Evolutionary conservation across 2,797 vertebrate species (phyloP).

Genomic region (Hypotaenidia okinawae): DNA sequence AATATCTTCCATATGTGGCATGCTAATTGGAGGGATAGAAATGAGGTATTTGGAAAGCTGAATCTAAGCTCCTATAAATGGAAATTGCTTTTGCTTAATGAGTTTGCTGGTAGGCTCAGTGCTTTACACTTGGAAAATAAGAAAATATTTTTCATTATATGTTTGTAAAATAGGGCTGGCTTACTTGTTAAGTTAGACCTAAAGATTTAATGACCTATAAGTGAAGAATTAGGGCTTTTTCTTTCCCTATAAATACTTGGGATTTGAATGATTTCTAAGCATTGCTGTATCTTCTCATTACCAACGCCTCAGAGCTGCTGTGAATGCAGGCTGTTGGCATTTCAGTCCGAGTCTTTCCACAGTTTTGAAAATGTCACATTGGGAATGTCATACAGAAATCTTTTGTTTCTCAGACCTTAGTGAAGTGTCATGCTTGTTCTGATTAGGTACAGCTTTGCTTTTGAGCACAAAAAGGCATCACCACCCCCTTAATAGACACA

Average conservation of each 20-base stretch:
- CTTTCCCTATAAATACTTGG: background rate
- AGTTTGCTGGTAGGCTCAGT: background rate
- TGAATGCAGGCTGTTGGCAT: background rate
- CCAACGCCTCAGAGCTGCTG: background rate
- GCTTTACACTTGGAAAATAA: conserved; percentile 12
- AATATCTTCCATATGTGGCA: conserved; percentile 67
- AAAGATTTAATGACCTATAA: background rate
- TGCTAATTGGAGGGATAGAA: conserved; percentile 49
- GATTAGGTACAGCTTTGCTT: background rate
- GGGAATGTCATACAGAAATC: background rate
- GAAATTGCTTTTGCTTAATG: conserved; percentile 44
- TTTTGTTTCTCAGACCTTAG: background rate
- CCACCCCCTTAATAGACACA: background rate
- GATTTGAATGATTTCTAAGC: background rate
- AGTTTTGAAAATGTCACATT: background rate
- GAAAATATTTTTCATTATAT: background rate
- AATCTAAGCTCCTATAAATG: conserved; percentile 42
- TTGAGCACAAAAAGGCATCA: background rate
- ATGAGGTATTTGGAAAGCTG: conserved; percentile 31
- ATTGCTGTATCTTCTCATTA: background rate
- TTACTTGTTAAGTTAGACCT: background rate
- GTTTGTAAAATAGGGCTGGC: background rate
- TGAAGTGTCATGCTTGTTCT: background rate
- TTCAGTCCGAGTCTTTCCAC: background rate
- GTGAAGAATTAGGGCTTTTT: background rate